Evolutionary conservation across 2,113 vertebrate species (phyloP).

Genomic region (Syngnathus floridae): DNA sequence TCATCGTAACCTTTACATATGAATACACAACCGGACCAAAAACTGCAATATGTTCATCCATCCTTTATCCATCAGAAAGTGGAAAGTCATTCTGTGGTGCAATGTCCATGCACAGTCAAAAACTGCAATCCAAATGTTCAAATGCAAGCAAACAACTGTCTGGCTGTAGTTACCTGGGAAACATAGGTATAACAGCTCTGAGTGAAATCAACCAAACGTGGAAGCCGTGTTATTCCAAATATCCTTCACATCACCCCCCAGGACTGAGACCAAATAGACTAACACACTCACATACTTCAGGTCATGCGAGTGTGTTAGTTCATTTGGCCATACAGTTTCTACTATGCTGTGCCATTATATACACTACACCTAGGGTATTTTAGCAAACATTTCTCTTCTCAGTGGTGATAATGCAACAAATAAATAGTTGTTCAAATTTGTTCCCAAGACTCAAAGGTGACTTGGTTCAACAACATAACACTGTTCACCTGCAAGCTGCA

Average conservation of each 20-base stretch:
- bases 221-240: constrained; percentile 26
- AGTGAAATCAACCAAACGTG: constrained; percentile 48
- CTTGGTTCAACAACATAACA: neutral
- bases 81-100: constrained; percentile 16
- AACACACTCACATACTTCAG: neutral
- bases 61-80: constrained; percentile 27
- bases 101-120: constrained; percentile 28
- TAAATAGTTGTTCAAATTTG: neutral
- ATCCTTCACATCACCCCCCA: neutral
- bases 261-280: constrained; percentile 19
- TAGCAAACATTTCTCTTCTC: neutral
- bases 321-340: neutral
- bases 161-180: constrained; percentile 36
- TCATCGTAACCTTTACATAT: neutral
- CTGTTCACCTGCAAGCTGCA: neutral
- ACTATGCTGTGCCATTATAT: neutral
- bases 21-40: constrained; percentile 3
- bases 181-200: constrained; percentile 61
- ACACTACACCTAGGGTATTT: neutral
- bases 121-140: constrained; percentile 22
- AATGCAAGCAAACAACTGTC: constrained; percentile 48
- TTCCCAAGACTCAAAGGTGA: neutral
- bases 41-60: constrained; percentile 11
- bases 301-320: neutral
- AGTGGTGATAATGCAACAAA: neutral